Evolutionary conservation across 2,888 invertebrate genomes (phyloP), one percentile per base, ranked within the genome.

Genomic region (Drosophila kanekoi): DNA sequence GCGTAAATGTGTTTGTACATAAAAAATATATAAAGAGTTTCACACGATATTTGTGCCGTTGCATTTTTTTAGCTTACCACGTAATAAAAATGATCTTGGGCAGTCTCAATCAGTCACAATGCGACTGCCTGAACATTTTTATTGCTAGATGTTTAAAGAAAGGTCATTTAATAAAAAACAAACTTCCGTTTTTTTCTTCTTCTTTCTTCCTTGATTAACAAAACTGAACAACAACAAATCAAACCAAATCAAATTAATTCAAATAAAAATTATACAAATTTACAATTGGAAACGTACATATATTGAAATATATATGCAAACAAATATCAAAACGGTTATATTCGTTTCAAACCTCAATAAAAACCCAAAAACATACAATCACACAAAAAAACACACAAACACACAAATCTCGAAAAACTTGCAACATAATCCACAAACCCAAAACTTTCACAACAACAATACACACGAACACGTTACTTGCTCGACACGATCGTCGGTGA

Each of bases 111-210:
- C 72, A 73, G 62, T 44, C 10, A 5, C 10, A 5, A 40, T 62
- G 41, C 43, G 49, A 43, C 43, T 66, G 60, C 37, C 65, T 70
- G 60, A 68, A 45, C 70, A 69, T 58, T 67, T 59, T 71, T 59
- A 67, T 76, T 53, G 57, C 54, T 20, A 48, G 20, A 40, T 57
- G 44, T 56, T 72, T 73, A 45, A 71, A 74, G 65, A 77, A 77
- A 78, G 64, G 75, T 57, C 59, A 77, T 77, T 72, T 84, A 81
- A 84, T 75, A 83, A 77, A 82, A 82, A 78, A 10, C 53, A 77
- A 77, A 85, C 75, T 84, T 89, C 90, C 90, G 89, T 90, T 91
- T 91, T 91, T 90, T 91, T 90, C 90, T 91, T 91, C 91, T 91
- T 87, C 91, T 90, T 91, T 91, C 91, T 91, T 88, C 90, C 92